Base-by-base conservation (phyloP, 2,888 invertebrate genomes). In the Lottia gigantea region DNA sequence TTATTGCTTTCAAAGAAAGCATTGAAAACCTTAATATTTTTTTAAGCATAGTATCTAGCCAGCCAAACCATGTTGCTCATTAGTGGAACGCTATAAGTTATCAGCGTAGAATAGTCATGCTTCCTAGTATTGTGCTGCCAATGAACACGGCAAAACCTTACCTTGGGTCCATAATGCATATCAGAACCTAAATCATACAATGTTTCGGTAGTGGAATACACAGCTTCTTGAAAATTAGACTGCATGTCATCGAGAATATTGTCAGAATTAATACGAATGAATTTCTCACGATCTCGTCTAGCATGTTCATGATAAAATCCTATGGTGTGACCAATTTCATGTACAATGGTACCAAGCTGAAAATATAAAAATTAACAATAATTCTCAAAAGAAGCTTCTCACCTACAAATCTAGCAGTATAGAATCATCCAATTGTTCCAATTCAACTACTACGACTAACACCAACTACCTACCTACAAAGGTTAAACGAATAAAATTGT, bases 101-200 rank as follows among this genome's bases (percentile, higher is more conserved):
- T n/a, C n/a, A n/a, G n/a, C n/a, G 11, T 40, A 40, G 8, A 8
- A 8, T 15, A 15, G 16, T 45, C 19, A 45, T 64, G 7, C 40
- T n/a, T 40, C 40, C 12, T 15, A 3, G 0, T 64, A 16, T 23
- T 31, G 19, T 62, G 8, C 2, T 3, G 2, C 15, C 2, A 16
- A 19, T 40, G 8, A 3, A 40, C 11, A n/a, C 16, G 11, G 45
- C 4, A 46, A n/a, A 25, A 12, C 14, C 16, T 63, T 68, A 68
- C 68, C 68, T 64, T 63, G 11, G 68, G 47, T n/a, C 68, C 68
- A 31, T 68, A 68, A 49, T 68, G 68, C 68, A 68, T 68, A 40
- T 62, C 31, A 12, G 68, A 68, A 14, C 63, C 68, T 25, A 68
- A 64, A 23, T 68, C 68, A 49, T 68, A 68, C 23, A 26, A 23